Evolutionary conservation across 2,888 invertebrate species (phyloP), one percentile per base, ranked within the genome.

Genomic region (Mayetiola destructor): DNA sequence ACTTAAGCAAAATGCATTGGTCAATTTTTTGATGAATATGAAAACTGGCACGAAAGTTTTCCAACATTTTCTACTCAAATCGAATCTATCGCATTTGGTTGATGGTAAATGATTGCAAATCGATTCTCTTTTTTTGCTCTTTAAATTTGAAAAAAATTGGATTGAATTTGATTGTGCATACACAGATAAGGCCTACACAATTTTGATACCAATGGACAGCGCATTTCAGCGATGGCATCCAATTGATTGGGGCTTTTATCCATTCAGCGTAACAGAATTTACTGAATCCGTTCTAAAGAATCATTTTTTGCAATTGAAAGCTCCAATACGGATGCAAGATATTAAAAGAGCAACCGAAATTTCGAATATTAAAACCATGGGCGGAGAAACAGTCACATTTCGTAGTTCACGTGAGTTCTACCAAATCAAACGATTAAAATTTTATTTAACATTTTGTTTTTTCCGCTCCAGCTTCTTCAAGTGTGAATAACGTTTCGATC

Each of bases 191-290:
- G 75, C 75, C 57, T 81, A 79, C 65, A 81, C 80, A 32, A 78
- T 80, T 14, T 75, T 81, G 60, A 77, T 81, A 61, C 81, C 81
- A 56, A 77, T 78, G 57, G 80, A 81, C 67, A 77, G 77, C 66
- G 81, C 81, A 59, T 81, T 81, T 66, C 80, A 80, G 65, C 71
- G 80, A 60, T 81, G 80, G 80, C 80, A 81, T 68, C 81, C 81
- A 57, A 81, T 81, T 63, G 81, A 81, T 67, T 81, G 81, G 80
- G 81, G 81, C 52, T 81, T 81, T 71, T 81, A 81, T 68, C 81
- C 81, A 4, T 81, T 81, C 66, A 78, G 79, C 63, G 80, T 81
- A 55, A 78, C 78, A 37, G 80, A 80, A 64, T 80, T 80, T 66
- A 80, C 80, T 14, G 80, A 80, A 65, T 76, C 73, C 64, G 73